Conservation (phyloP, 2,797 vertebrate species). For the Petrocephalus sullivani region DNA sequence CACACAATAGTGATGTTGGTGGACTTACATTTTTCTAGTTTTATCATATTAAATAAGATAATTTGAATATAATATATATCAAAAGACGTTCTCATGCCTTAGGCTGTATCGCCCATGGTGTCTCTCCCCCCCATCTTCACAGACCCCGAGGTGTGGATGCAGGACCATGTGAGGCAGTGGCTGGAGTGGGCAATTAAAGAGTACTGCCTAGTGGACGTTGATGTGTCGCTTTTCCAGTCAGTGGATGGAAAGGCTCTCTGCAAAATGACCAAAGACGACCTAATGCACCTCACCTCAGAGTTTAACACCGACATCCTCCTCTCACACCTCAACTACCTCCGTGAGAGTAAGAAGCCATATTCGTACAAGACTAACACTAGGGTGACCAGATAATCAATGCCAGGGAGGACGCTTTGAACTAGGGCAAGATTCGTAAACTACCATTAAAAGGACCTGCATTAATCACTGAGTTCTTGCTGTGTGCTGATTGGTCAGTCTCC, state of each 20-base stretch:
- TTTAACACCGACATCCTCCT: conserved; percentile 79
- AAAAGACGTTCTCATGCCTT: too few species aligned
- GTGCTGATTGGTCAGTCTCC: not conserved
- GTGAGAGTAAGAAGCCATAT: conserved; percentile 65
- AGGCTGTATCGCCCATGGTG: not conserved
- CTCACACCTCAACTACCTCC: conserved; percentile 77
- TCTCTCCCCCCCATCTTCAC: not conserved
- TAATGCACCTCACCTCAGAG: conserved; percentile 70
- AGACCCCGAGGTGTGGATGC: conserved; percentile 72
- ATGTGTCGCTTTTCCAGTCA: conserved; percentile 64
- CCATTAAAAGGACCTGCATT: not conserved
- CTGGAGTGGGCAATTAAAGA: conserved; percentile 82
- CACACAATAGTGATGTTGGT: not conserved
- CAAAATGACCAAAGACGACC: conserved; percentile 75
- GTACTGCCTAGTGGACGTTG: conserved; percentile 71
- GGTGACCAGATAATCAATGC: not conserved
- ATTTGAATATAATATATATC: not conserved
- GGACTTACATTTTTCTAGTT: not conserved
- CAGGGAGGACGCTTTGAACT: not conserved
- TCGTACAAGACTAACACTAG: not conserved
- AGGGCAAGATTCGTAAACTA: not conserved
- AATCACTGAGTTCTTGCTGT: not conserved
- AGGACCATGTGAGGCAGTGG: conserved; percentile 73
- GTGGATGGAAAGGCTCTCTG: conserved; percentile 75
- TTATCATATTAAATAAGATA: not conserved